Conservation (phyloP, 2,797 vertebrate genomes). For the Streptopelia turtur region DNA sequence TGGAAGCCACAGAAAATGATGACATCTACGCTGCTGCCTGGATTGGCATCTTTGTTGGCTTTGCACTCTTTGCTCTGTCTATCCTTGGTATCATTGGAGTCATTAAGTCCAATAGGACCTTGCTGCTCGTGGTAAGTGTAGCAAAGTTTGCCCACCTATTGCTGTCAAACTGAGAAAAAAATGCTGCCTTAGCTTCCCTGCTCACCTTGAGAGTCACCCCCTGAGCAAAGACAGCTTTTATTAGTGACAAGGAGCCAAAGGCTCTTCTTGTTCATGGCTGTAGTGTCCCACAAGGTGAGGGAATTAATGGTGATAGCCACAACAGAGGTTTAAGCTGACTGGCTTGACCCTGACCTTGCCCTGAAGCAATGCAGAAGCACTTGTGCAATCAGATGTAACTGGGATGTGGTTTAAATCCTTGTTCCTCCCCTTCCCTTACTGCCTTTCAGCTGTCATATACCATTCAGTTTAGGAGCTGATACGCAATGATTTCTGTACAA, state of each 20-base stretch:
- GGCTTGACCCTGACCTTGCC: background rate
- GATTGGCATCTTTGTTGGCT: constrained; percentile 85
- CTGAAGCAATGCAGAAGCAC: background rate
- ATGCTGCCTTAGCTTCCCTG: background rate
- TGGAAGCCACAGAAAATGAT: constrained; percentile 77
- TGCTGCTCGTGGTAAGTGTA: constrained; percentile 79
- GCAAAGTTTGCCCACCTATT: background rate
- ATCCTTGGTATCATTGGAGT: constrained; percentile 79
- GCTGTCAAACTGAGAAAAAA: background rate
- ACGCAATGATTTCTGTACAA: background rate
- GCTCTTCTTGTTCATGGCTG: background rate
- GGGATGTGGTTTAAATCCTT: constrained; percentile 11
- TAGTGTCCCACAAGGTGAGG: background rate
- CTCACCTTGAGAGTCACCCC: background rate
- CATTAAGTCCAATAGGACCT: constrained; percentile 75
- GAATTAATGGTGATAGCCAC: background rate
- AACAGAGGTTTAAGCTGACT: background rate
- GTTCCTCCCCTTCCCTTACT: constrained; percentile 4
- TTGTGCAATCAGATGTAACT: constrained; percentile 16
- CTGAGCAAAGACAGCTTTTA: background rate
- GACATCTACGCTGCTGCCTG: constrained; percentile 81
- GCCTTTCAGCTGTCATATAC: constrained; percentile 46
- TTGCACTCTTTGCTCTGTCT: constrained; percentile 79
- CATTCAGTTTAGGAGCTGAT: background rate
- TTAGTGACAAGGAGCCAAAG: background rate